phyloP scores from a whole-genome alignment of 2,113 vertebrate genomes.

The Semnornis frantzii region DNA sequence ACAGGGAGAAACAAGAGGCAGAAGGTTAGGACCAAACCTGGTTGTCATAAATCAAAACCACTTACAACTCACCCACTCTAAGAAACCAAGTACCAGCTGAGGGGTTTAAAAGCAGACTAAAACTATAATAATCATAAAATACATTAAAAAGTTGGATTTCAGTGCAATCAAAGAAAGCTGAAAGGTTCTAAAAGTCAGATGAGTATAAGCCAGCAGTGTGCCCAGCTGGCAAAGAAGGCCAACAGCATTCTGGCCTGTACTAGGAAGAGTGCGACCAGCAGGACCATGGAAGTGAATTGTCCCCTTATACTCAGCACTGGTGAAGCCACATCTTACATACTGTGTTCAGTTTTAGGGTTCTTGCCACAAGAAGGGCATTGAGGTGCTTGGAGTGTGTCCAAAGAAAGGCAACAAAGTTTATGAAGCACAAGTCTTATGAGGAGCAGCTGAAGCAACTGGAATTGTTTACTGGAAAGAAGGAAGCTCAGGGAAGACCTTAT shows the following conservation, averaged over 20 bases:
- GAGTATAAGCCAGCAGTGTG: neutral
- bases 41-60: fast-evolving
- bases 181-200: neutral
- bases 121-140: neutral
- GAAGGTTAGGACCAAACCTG: neutral
- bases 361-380: too few relatives aligned
- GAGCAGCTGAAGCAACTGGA: too few relatives aligned
- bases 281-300: too few relatives aligned
- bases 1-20: neutral
- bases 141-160: neutral
- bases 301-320: too few relatives aligned
- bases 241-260: neutral
- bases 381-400: too few relatives aligned
- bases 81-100: neutral
- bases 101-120: neutral
- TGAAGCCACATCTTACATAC: too few relatives aligned
- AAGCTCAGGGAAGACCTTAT: too few relatives aligned
- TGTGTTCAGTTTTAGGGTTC: too few relatives aligned
- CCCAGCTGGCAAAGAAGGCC: neutral
- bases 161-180: neutral
- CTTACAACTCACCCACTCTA: fast-evolving
- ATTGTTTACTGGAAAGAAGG: too few relatives aligned
- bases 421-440: too few relatives aligned
- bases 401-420: too few relatives aligned
- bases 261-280: too few relatives aligned